Conservation (phyloP, 35 echinoderm and acorn worm genomes). For the Apostichopus californicus region DNA sequence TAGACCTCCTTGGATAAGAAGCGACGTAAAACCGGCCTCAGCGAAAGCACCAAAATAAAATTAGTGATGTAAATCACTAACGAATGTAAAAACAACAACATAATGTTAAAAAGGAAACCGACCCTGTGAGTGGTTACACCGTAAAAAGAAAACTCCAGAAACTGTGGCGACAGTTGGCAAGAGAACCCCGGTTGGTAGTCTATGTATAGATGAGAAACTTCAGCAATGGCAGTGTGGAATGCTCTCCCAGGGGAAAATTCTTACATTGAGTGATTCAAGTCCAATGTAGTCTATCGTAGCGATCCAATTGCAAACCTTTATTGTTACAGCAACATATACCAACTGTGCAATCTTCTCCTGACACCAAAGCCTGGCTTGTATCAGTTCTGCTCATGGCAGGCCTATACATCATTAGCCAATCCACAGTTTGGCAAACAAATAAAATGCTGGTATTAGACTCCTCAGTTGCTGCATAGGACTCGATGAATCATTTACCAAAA, state of each 20-base stretch:
- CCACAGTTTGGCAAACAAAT: too few relatives aligned
- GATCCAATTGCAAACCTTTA: not conserved
- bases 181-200: too few relatives aligned
- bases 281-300: not conserved
- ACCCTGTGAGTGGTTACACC: not conserved
- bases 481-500: too few relatives aligned
- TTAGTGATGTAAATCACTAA: conserved; percentile 48
- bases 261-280: not conserved
- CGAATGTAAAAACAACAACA: conserved; percentile 39
- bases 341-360: too few relatives aligned
- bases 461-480: too few relatives aligned
- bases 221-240: not conserved
- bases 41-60: conserved; percentile 28
- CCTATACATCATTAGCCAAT: too few relatives aligned
- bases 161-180: too few relatives aligned
- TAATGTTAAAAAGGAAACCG: not conserved
- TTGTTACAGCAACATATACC: not conserved
- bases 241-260: not conserved
- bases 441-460: too few relatives aligned
- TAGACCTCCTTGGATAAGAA: conserved; percentile 67
- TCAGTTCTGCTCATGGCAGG: too few relatives aligned
- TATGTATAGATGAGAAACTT: not conserved
- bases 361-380: too few relatives aligned
- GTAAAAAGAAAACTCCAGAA: not conserved
- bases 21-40: conserved; percentile 36